Conservation (phyloP, 2,113 vertebrate genomes). For the Myiozetetes cayanensis region DNA sequence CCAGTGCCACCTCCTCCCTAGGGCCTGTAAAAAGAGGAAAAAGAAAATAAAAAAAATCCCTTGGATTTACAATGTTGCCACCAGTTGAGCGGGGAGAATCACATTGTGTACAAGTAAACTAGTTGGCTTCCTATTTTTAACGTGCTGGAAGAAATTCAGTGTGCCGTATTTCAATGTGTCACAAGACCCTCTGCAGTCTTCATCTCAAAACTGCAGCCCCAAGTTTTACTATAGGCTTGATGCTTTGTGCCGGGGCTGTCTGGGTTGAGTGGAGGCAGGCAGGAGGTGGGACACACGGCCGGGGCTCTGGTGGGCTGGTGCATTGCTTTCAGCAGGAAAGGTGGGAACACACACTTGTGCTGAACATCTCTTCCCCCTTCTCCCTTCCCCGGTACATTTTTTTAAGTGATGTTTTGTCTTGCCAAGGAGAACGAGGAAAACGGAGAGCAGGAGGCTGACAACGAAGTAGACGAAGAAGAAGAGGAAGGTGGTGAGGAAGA, state of each 20-base stretch:
- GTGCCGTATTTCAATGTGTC: not conserved
- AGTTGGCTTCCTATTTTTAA: not conserved
- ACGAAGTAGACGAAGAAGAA: conserved; percentile 82
- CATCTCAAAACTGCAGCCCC: not conserved
- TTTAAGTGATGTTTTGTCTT: conserved; percentile 66
- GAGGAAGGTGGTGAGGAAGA: conserved; percentile 81
- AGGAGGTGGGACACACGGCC: fast-evolving
- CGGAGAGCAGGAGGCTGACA: conserved; percentile 79
- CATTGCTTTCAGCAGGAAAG: not conserved
- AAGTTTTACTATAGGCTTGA: not conserved
- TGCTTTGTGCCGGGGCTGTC: not conserved
- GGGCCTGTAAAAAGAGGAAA: not conserved
- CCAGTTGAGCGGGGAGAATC: not conserved
- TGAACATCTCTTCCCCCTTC: conserved; percentile 19
- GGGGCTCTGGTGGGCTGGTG: not conserved
- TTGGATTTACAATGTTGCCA: not conserved
- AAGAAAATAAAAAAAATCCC: fast-evolving
- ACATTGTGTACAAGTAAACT: not conserved
- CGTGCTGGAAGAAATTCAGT: not conserved
- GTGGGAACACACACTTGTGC: not conserved
- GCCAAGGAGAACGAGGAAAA: conserved; percentile 80
- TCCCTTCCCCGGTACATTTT: conserved; percentile 20
- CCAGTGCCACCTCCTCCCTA: not conserved
- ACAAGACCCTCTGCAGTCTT: not conserved
- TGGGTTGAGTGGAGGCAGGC: not conserved